phyloP scores from a whole-genome alignment of 2,113 vertebrate genomes.

The Poicephalus meyeri region DNA sequence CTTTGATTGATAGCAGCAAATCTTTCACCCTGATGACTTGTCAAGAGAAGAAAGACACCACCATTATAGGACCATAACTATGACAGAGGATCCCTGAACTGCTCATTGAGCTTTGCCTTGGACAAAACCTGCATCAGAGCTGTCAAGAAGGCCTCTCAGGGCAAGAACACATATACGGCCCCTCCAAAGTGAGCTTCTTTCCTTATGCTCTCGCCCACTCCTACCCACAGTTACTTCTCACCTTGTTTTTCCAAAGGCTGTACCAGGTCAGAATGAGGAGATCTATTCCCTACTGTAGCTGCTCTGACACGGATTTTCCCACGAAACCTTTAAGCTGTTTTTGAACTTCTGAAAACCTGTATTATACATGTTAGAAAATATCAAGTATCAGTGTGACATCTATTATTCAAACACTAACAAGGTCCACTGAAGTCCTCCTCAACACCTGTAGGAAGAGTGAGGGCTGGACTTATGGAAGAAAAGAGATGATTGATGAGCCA shows the following conservation, averaged over 20 bases:
- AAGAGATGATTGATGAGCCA: background rate
- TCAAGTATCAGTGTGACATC: background rate
- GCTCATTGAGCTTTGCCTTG: background rate
- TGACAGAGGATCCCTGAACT: background rate
- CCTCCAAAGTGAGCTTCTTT: background rate
- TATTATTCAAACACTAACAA: conserved; percentile 1
- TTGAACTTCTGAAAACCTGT: background rate
- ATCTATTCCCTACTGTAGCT: background rate
- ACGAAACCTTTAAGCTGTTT: background rate
- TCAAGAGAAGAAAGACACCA: background rate
- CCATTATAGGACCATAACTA: background rate
- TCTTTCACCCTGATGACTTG: background rate
- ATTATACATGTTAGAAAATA: background rate
- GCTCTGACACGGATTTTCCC: background rate
- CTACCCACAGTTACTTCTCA: background rate
- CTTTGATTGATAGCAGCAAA: background rate
- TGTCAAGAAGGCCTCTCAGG: background rate
- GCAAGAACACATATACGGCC: background rate
- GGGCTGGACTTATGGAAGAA: background rate
- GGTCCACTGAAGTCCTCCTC: background rate
- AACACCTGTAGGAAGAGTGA: background rate
- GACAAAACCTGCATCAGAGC: background rate
- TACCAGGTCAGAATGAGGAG: background rate
- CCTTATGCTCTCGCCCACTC: background rate
- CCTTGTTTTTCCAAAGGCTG: background rate